Conservation (phyloP, 2,113 vertebrate genomes). For the Xiphophorus couchianus region DNA sequence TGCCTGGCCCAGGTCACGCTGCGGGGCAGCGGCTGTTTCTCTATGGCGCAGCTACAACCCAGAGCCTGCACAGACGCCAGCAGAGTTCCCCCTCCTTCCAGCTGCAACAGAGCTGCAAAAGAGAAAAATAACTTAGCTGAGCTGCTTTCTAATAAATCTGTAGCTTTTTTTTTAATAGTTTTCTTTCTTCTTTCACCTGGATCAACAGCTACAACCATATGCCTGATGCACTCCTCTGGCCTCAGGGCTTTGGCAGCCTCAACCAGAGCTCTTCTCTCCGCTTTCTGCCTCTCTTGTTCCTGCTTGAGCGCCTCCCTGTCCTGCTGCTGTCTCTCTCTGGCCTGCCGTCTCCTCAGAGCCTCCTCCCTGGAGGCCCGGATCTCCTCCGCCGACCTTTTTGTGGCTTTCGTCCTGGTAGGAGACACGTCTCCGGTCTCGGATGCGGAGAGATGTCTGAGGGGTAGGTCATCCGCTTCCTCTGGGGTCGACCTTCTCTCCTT, state of each 20-base stretch:
- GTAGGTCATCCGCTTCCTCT: neutral
- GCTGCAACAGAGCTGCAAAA: conserved; percentile 85
- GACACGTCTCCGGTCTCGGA: neutral
- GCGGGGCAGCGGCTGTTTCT: conserved; percentile 81
- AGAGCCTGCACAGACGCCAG: conserved; percentile 85
- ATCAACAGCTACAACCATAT: conserved; percentile 84
- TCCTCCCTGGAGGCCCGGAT: conserved; percentile 55
- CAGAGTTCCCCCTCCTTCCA: conserved; percentile 84
- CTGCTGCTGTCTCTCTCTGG: conserved; percentile 55
- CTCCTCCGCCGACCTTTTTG: conserved; percentile 55
- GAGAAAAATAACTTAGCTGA: neutral
- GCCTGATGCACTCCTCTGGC: conserved; percentile 87
- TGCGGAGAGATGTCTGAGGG: neutral
- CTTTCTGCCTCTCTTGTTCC: conserved; percentile 70
- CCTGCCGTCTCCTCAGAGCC: conserved; percentile 41
- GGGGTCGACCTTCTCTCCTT: conserved; percentile 16
- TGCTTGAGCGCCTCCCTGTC: conserved; percentile 57
- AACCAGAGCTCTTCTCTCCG: conserved; percentile 68
- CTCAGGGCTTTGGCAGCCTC: conserved; percentile 79
- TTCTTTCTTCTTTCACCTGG: conserved; percentile 80
- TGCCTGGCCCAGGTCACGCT: conserved; percentile 89
- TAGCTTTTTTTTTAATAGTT: neutral
- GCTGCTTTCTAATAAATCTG: neutral
- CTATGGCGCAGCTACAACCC: conserved; percentile 84
- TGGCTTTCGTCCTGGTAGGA: conserved; percentile 55